Conservation (phyloP, 2,113 vertebrate species). For the Struthidea cinerea region DNA sequence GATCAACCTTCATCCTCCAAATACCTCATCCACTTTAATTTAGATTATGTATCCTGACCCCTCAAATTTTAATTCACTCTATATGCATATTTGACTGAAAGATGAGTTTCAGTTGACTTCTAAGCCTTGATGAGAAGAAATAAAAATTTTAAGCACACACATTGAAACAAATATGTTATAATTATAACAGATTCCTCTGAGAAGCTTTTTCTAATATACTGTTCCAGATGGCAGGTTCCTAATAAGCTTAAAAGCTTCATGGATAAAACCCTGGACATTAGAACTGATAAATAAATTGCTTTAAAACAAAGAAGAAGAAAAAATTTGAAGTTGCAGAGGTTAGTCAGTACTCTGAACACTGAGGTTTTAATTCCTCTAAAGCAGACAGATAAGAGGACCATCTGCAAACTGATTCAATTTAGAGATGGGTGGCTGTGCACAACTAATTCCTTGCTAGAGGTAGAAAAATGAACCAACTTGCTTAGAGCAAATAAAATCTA, state of each 20-base stretch:
- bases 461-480: background rate
- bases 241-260: constrained; percentile 42
- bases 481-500: background rate
- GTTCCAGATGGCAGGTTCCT: constrained; percentile 29
- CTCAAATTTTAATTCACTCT: background rate
- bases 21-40: background rate
- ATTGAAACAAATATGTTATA: background rate
- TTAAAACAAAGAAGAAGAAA: background rate
- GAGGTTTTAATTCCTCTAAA: constrained; percentile 2
- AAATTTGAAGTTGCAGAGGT: background rate
- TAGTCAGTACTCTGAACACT: background rate
- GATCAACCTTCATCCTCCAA: background rate
- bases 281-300: constrained; percentile 22
- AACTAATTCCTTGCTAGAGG: background rate
- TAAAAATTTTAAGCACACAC: background rate
- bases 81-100: background rate
- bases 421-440: background rate
- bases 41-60: background rate
- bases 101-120: background rate
- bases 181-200: background rate
- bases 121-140: background rate
- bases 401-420: constrained; percentile 15
- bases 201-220: constrained; percentile 19
- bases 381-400: background rate
- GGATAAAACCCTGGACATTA: constrained; percentile 13